These are phyloP conservation scores for Ceyx margarethae DNA, from an alignment of 2,113 vertebrate genomes.

Conservation along the genomic window DNA sequence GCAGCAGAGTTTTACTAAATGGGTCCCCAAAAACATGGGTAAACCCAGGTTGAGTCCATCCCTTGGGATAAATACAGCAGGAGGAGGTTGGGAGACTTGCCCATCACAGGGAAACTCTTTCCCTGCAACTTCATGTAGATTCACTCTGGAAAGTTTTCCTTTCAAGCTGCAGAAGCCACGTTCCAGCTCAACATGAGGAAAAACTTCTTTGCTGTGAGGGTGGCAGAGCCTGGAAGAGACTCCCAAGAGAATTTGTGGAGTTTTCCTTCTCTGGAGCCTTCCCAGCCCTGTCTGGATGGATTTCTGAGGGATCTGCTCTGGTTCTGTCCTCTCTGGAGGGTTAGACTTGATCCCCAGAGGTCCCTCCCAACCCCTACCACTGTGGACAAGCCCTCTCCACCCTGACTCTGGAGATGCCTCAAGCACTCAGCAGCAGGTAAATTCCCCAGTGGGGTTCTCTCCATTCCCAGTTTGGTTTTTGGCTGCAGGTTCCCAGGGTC, in stretches of 20 bases:
- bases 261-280: too few species aligned
- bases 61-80: background rate
- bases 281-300: too few species aligned
- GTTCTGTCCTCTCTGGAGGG: too few species aligned
- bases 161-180: accelerated
- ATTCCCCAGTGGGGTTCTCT: accelerated
- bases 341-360: too few species aligned
- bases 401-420: accelerated
- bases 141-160: background rate
- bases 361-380: too few species aligned
- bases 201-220: too few species aligned
- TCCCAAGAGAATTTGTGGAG: too few species aligned
- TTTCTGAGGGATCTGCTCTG: too few species aligned
- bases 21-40: background rate
- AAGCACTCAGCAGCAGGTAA: accelerated
- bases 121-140: background rate
- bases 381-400: background rate
- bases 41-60: background rate
- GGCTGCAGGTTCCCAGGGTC: accelerated
- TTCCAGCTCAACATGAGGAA: too few species aligned
- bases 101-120: background rate
- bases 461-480: accelerated
- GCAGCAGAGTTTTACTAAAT: background rate
- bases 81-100: background rate
- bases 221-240: too few species aligned